Conservation (phyloP, 2,113 vertebrate genomes). For the Albula glossodonta region DNA sequence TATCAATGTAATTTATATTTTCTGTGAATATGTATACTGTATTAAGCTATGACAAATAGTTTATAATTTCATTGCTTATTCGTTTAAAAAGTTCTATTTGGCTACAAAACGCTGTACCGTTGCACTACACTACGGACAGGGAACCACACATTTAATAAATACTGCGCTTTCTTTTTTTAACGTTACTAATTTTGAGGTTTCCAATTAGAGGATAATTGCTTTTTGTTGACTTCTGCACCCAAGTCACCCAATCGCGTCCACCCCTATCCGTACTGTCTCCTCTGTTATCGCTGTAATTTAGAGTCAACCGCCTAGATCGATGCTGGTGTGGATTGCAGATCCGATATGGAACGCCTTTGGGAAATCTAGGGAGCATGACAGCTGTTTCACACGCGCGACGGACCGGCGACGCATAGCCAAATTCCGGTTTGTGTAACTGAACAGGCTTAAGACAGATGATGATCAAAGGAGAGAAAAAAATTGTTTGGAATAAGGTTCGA, state of each 20-base stretch:
- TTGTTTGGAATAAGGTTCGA: no score
- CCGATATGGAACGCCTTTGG: conserved; percentile 6
- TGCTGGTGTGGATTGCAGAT: conserved; percentile 6
- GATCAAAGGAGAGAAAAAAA: no score
- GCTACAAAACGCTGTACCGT: no score
- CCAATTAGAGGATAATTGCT: background rate
- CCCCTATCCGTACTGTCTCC: background rate
- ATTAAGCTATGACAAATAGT: no score
- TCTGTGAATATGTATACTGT: no score
- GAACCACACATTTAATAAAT: background rate
- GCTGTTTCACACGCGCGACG: conserved; percentile 15
- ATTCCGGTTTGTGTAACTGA: background rate
- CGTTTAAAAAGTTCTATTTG: no score
- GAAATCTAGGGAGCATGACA: conserved; percentile 16
- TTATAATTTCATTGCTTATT: no score
- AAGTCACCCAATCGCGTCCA: background rate
- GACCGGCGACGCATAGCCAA: no score
- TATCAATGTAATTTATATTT: no score
- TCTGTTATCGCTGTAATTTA: background rate
- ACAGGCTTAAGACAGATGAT: no score
- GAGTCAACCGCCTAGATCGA: no score
- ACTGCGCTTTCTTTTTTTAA: background rate
- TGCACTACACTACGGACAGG: no score
- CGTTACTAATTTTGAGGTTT: background rate
- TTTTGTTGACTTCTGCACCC: background rate